These are phyloP conservation scores for Eubucco bourcierii DNA, from an alignment of 2,113 vertebrate species.

Conservation along the genomic window DNA sequence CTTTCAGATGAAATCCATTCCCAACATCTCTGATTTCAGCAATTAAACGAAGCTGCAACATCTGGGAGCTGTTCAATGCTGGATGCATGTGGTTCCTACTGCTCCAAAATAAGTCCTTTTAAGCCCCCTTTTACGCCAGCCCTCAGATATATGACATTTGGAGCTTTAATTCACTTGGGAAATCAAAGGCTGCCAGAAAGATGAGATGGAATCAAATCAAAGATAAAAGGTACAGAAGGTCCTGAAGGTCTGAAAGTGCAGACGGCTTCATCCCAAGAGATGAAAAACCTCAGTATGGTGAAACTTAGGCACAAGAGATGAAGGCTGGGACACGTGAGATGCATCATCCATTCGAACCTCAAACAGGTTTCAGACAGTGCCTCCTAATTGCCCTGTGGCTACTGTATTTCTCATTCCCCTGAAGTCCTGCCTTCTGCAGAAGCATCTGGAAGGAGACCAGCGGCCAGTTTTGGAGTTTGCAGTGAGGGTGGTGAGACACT, in stretches of 20 bases:
- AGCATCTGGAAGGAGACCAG: neutral
- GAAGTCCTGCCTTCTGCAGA: neutral
- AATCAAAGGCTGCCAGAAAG: slow-evolving; percentile 52
- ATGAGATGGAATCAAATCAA: slow-evolving; percentile 38
- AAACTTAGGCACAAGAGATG: neutral
- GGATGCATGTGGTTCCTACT: slow-evolving; percentile 25
- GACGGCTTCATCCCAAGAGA: neutral
- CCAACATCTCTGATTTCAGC: slow-evolving; percentile 64
- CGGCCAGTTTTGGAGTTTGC: neutral
- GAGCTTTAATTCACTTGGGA: slow-evolving; percentile 48
- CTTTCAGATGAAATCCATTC: slow-evolving; percentile 64
- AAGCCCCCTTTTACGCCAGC: slow-evolving; percentile 1
- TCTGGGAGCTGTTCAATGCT: slow-evolving; percentile 55
- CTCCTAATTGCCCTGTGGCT: neutral
- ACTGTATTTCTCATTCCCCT: neutral
- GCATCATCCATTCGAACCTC: neutral
- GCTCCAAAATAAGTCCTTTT: slow-evolving; percentile 46
- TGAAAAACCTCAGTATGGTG: neutral
- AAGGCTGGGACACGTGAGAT: fast-evolving
- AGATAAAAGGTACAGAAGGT: slow-evolving; percentile 43
- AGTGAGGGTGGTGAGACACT: too few relatives aligned
- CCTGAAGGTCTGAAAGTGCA: slow-evolving; percentile 24
- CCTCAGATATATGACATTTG: slow-evolving; percentile 47
- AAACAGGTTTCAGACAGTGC: neutral
- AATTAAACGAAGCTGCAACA: slow-evolving; percentile 61